Percentiles rank a stretch among this genome's conserved stretches.
Evolutionary conservation across 2,113 vertebrate species (phyloP).

Genomic region (Corvus hawaiiensis): DNA sequence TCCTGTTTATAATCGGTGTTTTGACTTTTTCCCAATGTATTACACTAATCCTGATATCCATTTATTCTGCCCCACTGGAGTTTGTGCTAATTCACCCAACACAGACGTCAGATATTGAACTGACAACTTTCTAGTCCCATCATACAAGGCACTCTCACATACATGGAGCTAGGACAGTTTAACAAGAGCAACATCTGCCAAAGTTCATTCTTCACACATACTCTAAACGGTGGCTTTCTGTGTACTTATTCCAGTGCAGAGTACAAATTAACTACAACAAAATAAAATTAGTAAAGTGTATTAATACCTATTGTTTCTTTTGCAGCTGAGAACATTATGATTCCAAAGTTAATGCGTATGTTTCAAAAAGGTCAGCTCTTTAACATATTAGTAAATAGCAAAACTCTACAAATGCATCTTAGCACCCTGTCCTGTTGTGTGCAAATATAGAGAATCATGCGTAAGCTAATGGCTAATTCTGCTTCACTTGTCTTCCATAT

Average conservation of each 20-base stretch:
- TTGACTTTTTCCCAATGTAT: neutral
- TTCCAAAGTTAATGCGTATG: neutral
- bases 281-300: neutral
- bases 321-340: neutral
- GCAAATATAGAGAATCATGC: neutral
- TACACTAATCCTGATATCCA: neutral
- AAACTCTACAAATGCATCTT: neutral
- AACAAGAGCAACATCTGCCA: neutral
- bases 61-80: neutral
- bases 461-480: neutral
- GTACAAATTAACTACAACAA: neutral
- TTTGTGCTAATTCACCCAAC: neutral
- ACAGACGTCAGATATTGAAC: neutral
- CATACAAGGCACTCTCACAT: neutral
- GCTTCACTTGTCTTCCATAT: neutral
- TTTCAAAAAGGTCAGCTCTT: neutral
- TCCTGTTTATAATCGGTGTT: neutral
- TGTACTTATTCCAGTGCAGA: neutral
- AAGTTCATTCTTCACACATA: neutral
- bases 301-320: neutral
- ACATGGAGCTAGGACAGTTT: neutral
- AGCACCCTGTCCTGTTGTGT: neutral
- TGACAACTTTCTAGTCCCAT: neutral
- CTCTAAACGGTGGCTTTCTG: neutral
- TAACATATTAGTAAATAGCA: neutral